Evolutionary conservation across 2,797 vertebrate species (phyloP), one percentile per base, ranked within the genome.

Genomic region (Tokudaia muenninki): DNA sequence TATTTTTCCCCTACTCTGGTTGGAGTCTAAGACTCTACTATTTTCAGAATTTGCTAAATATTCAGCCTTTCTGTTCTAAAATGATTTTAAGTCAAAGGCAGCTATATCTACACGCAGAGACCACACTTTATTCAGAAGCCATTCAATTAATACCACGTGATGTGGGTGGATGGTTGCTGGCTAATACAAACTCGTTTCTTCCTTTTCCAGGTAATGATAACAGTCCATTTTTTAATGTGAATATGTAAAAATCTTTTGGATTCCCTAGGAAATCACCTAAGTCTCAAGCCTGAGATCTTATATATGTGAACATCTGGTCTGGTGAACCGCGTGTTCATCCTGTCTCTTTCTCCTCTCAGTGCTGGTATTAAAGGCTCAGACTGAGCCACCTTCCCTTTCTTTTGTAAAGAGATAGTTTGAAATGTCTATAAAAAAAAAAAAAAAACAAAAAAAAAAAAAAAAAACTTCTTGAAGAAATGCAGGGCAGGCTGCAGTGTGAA

Each of bases 401-500:
- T 97, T 97, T 96, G 93, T 96, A 77, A 78, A 92, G 34, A 26
- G 94, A 97, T 97, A 97, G 97, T 97, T 93, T 97, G 97, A 98
- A 97, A 96, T 97, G 97, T 95, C 97, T 97, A 95, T 97, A 96
- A 82, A 97, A 44, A 24, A 75, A 95, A 95, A 4, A 57, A 57
- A 21, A 41, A 41, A 41, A 41, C 41, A 41, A 41, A 41, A 41
- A 41, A 52, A 10, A 52, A 52, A 52, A 52, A 11, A 52, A 52
- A 52, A 97, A 98, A 98, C 94, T 98, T 98, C 91, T 77, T 4
- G 57, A 98, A 98, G 97, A 96, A 98, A 98, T 90, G 94, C 96
- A 98, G 97, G 97, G 97, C 91, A 16, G 97, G 97, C 97, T 97
- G 97, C 93, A 96, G 97, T 98, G 98, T 98, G 98, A 98, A 98